Conservation (phyloP, 2,797 vertebrate genomes). For the Halcyon smyrnensis region DNA sequence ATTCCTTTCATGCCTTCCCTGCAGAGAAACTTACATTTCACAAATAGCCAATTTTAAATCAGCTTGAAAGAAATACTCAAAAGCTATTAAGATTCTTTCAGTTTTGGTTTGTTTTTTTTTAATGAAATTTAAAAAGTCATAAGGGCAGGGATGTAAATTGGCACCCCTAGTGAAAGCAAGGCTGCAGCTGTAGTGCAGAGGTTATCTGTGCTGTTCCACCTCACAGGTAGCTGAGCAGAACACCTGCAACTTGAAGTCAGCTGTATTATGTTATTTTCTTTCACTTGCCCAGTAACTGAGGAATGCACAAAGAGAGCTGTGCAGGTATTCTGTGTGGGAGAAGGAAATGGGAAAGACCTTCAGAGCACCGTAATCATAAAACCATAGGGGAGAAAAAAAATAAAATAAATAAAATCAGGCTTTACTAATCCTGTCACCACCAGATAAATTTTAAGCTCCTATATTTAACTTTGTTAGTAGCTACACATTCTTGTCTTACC, state of each 20-base stretch:
- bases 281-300: neutral
- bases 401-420: neutral
- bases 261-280: too few relatives aligned
- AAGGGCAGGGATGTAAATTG: neutral
- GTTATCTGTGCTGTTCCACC: neutral
- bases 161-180: neutral
- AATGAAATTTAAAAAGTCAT: neutral
- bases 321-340: fast-evolving
- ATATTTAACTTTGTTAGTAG: neutral
- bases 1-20: neutral
- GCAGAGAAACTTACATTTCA: neutral
- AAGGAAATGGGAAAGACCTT: neutral
- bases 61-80: neutral
- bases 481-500: neutral
- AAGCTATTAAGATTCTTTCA: neutral
- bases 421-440: neutral
- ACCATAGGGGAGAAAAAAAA: fast-evolving
- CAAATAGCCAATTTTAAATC: neutral
- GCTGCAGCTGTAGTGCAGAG: neutral
- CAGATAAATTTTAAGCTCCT: neutral
- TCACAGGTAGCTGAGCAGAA: neutral
- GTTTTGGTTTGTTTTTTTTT: too few relatives aligned
- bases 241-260: neutral
- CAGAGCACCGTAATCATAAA: neutral
- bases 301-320: neutral